These are phyloP conservation scores for Drosophila neocordata DNA, from an alignment of 1,140 invertebrate genomes.

Conservation along the genomic window DNA sequence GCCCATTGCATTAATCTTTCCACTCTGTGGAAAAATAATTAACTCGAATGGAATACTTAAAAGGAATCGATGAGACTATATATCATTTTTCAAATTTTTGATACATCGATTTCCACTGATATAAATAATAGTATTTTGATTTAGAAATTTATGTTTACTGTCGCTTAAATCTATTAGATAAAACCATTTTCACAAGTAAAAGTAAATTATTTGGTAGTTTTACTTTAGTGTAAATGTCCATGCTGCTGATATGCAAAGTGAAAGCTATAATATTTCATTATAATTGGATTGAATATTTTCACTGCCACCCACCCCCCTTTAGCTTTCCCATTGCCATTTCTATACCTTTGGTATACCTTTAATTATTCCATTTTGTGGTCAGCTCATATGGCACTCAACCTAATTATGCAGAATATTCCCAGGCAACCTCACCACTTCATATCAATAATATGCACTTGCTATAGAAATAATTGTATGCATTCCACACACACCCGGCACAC, in stretches of 20 bases:
- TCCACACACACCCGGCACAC: conserved; percentile 14
- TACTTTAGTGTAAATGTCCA: not conserved
- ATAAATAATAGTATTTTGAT: not conserved
- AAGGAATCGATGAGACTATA: not conserved
- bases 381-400: conserved; percentile 54
- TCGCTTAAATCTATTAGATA: too few relatives aligned
- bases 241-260: not conserved
- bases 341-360: conserved; percentile 24
- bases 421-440: conserved; percentile 2
- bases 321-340: not conserved
- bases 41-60: too few relatives aligned
- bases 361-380: conserved; percentile 50
- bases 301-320: not conserved
- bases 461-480: conserved; percentile 34
- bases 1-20: conserved; percentile 41
- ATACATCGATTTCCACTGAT: conserved; percentile 1
- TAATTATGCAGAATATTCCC: conserved; percentile 42
- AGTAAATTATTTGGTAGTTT: not conserved
- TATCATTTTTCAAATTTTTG: not conserved
- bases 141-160: too few relatives aligned
- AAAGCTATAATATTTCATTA: not conserved
- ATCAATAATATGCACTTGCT: conserved; percentile 11
- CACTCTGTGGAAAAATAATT: not conserved
- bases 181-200: too few relatives aligned
- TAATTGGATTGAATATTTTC: not conserved